These are phyloP conservation scores for Belgica antarctica DNA, from an alignment of 2,888 invertebrate genomes.

Conservation along the genomic window DNA sequence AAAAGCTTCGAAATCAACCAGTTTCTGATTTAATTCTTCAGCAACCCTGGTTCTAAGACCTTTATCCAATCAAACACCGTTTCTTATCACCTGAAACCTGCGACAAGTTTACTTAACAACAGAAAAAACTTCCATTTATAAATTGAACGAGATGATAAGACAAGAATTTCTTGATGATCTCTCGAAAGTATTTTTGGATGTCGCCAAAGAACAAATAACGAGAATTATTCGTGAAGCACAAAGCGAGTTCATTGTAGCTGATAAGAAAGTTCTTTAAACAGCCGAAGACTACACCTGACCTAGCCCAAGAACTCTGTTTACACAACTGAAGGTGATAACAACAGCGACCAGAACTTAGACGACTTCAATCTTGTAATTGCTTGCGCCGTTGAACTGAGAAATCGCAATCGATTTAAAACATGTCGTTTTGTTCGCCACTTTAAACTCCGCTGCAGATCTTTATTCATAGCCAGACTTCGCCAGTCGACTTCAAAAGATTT, in stretches of 20 bases:
- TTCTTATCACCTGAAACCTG: no score
- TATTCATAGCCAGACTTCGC: slow-evolving; percentile 5
- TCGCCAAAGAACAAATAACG: background rate
- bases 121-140: no score
- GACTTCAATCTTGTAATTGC: background rate
- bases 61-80: no score
- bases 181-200: background rate
- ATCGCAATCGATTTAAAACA: background rate
- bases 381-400: background rate
- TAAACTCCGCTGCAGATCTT: background rate
- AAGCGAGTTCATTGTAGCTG: background rate
- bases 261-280: background rate
- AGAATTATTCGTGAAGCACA: background rate
- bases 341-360: background rate
- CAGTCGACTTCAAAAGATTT: slow-evolving; percentile 1
- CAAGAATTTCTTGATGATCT: background rate
- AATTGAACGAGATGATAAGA: no score
- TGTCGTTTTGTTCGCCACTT: background rate
- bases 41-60: no score
- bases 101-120: no score
- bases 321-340: background rate
- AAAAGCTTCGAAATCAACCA: no score
- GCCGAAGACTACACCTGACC: slow-evolving; percentile 4
- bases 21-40: no score
- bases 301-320: no score